phyloP scores from a whole-genome alignment of 2,888 invertebrate species.

The Drosophila longiperda region DNA sequence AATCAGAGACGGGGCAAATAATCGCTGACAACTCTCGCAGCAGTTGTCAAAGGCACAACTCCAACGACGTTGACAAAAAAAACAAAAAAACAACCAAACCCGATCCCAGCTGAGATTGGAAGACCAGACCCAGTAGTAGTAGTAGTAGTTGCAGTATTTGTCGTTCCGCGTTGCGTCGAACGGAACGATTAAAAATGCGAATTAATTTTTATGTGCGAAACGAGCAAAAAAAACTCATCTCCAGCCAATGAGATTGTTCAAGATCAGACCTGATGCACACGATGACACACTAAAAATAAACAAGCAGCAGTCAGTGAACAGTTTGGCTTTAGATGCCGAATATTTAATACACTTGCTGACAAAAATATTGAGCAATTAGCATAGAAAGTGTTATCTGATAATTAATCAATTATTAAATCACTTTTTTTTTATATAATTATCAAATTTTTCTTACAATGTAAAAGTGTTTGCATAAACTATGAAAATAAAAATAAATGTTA shows the following conservation, averaged over 20 bases:
- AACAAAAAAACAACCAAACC: constrained; percentile 14
- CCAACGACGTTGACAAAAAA: constrained; percentile 19
- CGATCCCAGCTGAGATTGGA: constrained; percentile 5
- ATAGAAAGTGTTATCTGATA: not conserved
- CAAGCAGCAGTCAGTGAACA: constrained; percentile 4
- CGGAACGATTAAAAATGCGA: constrained; percentile 61
- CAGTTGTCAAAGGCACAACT: constrained; percentile 37
- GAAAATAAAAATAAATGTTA: not conserved
- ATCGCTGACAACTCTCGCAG: constrained; percentile 38
- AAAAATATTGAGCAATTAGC: constrained; percentile 17
- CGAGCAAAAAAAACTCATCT: constrained; percentile 61
- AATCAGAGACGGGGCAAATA: constrained; percentile 51
- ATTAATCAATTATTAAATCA: constrained; percentile 1
- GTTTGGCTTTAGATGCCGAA: not conserved
- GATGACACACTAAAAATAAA: constrained; percentile 28
- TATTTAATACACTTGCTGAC: constrained; percentile 5
- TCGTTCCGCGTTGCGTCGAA: constrained; percentile 4
- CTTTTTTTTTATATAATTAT: not conserved
- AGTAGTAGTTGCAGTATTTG: not conserved
- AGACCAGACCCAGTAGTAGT: not conserved
- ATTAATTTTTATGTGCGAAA: constrained; percentile 77
- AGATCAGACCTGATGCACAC: constrained; percentile 15
- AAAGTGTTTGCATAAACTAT: not conserved
- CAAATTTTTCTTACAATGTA: not conserved
- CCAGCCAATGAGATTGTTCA: constrained; percentile 2